A percentile compares a stretch with the other conserved stretches of the same genome.
Evolutionary conservation across 2,888 invertebrate genomes (phyloP).

Genomic region (Abrostola triplasia): DNA sequence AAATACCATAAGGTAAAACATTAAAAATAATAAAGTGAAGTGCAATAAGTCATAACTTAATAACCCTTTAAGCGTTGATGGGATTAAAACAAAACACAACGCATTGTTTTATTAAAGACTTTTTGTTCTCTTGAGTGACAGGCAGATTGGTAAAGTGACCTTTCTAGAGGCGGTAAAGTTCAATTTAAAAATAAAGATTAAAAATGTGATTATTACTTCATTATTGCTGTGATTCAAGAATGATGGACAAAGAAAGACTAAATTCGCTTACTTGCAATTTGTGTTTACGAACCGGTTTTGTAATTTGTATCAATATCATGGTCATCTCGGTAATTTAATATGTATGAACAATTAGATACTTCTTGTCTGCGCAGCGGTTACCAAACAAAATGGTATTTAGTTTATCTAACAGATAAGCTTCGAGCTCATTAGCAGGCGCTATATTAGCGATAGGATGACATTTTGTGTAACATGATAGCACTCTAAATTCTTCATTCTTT

Average conservation of each 20-base stretch:
- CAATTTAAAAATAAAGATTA: constrained; percentile 41
- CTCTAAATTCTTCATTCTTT: too few relatives aligned
- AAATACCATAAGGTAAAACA: background rate
- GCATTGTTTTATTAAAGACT: constrained; percentile 51
- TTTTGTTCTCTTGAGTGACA: constrained; percentile 52
- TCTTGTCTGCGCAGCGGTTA: too few relatives aligned
- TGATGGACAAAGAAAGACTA: background rate
- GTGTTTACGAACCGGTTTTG: background rate
- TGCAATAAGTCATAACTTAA: constrained; percentile 44
- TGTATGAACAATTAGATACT: too few relatives aligned
- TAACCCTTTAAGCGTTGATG: constrained; percentile 41
- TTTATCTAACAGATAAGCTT: too few relatives aligned
- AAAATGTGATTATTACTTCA: constrained; percentile 26
- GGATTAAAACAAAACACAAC: constrained; percentile 38
- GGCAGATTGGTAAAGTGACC: constrained; percentile 49
- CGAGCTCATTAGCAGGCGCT: too few relatives aligned
- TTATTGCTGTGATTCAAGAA: constrained; percentile 7
- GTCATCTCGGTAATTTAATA: too few relatives aligned
- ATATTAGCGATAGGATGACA: too few relatives aligned
- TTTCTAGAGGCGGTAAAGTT: constrained; percentile 49
- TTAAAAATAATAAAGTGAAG: constrained; percentile 16
- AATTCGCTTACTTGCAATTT: constrained; percentile 2
- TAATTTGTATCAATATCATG: too few relatives aligned
- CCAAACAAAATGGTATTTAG: too few relatives aligned
- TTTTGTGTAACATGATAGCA: too few relatives aligned